Evolutionary conservation across 2,797 vertebrate species (phyloP).

Genomic region (Sylvilagus floridanus): DNA sequence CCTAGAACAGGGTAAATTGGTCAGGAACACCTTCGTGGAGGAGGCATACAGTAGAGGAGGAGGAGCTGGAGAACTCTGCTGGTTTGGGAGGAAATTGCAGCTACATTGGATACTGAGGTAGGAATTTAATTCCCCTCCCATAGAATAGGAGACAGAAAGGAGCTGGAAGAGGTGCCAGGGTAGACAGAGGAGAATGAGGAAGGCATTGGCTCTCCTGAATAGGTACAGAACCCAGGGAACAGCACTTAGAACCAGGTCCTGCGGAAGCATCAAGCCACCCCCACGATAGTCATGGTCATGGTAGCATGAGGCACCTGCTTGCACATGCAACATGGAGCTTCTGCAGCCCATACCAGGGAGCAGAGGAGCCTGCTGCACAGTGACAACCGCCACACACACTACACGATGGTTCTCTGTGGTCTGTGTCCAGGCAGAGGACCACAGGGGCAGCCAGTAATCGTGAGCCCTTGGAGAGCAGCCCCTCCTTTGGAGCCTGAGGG

Average conservation of each 20-base stretch:
- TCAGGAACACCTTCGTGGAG: background rate
- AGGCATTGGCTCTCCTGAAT: background rate
- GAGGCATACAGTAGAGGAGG: background rate
- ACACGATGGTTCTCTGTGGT: rapidly evolving
- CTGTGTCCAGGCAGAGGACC: background rate
- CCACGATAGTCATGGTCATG: background rate
- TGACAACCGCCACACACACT: background rate
- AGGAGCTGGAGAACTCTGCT: background rate
- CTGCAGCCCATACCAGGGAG: background rate
- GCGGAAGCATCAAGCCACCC: background rate
- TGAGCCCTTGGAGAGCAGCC: background rate
- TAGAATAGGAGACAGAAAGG: background rate
- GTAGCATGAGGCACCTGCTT: background rate
- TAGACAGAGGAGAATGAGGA: background rate
- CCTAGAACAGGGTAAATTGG: background rate
- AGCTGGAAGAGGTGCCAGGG: background rate
- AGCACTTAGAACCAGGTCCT: background rate
- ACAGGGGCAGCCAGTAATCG: background rate
- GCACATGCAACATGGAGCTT: background rate
- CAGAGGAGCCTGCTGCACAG: background rate
- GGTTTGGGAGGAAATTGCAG: background rate
- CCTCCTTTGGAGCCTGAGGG: background rate
- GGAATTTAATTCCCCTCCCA: background rate
- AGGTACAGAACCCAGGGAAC: background rate
- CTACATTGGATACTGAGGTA: background rate